phyloP scores from a whole-genome alignment of 2,113 vertebrate genomes.

The Smithornis capensis region DNA sequence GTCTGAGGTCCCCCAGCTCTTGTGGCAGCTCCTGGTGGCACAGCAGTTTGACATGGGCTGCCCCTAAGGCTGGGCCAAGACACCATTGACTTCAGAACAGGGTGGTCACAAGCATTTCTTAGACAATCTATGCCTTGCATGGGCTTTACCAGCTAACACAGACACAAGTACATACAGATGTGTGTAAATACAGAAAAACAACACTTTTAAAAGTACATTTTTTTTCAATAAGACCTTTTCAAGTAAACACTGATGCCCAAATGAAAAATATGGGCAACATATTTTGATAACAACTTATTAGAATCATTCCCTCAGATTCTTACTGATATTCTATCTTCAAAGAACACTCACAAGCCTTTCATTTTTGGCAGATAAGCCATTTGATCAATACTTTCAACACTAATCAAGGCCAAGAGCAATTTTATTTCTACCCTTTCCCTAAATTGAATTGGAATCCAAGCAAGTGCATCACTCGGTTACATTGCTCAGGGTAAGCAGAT shows the following conservation, averaged over 20 bases:
- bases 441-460: not conserved
- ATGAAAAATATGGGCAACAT: not conserved
- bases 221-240: not conserved
- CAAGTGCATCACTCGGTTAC: not conserved
- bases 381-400: conserved; percentile 51
- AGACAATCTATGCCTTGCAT: not conserved
- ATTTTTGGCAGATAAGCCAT: conserved; percentile 28
- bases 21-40: not conserved
- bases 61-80: no score
- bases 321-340: conserved; percentile 2
- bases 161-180: not conserved
- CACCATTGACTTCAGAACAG: not conserved
- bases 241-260: not conserved
- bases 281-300: not conserved
- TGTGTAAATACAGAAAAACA: not conserved
- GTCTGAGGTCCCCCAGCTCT: not conserved
- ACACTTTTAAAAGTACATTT: not conserved
- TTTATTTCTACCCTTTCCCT: conserved; percentile 4
- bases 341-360: not conserved
- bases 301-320: not conserved
- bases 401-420: conserved; percentile 40
- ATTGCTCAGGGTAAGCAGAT: not conserved
- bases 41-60: not conserved
- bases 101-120: not conserved
- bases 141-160: not conserved